These are phyloP conservation scores for Mesochorus sp. DNA, from an alignment of 2,888 invertebrate species.

Conservation along the genomic window DNA sequence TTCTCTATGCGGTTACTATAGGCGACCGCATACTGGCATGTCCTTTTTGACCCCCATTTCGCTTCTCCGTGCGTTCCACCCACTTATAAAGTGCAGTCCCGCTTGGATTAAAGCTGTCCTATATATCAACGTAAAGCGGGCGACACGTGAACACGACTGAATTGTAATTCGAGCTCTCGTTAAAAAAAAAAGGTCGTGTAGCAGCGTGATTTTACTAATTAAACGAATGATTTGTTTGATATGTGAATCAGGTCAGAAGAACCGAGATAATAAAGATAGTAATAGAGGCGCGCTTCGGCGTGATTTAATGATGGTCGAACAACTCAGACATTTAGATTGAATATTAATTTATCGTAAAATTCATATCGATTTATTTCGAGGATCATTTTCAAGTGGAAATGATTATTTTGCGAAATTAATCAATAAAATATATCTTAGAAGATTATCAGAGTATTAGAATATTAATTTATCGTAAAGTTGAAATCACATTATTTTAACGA, in stretches of 20 bases:
- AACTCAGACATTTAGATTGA: too few relatives aligned
- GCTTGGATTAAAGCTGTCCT: conserved; percentile 57
- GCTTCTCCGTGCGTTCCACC: conserved; percentile 66
- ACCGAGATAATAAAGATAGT: not conserved
- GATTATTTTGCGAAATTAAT: too few relatives aligned
- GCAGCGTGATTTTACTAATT: conserved; percentile 42
- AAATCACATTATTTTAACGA: too few relatives aligned
- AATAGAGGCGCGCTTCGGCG: not conserved
- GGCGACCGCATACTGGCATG: conserved; percentile 34
- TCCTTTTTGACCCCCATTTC: conserved; percentile 71
- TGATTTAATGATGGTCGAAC: too few relatives aligned
- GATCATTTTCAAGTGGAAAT: too few relatives aligned
- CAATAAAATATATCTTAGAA: too few relatives aligned
- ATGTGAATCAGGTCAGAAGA: not conserved
- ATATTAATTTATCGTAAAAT: too few relatives aligned
- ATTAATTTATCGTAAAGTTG: too few relatives aligned
- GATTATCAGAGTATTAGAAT: too few relatives aligned
- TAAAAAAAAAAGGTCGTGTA: conserved; percentile 41
- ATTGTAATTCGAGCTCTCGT: conserved; percentile 45
- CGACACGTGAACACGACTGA: conserved; percentile 44
- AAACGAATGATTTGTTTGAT: conserved; percentile 49
- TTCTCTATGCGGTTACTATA: conserved; percentile 34
- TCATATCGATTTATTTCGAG: too few relatives aligned
- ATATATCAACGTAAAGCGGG: conserved; percentile 43
- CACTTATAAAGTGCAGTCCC: conserved; percentile 66